Percentiles rank a stretch among this genome's conserved stretches.
Evolutionary conservation across 2,888 invertebrate species (phyloP).

Genomic region (Andrena praecox): DNA sequence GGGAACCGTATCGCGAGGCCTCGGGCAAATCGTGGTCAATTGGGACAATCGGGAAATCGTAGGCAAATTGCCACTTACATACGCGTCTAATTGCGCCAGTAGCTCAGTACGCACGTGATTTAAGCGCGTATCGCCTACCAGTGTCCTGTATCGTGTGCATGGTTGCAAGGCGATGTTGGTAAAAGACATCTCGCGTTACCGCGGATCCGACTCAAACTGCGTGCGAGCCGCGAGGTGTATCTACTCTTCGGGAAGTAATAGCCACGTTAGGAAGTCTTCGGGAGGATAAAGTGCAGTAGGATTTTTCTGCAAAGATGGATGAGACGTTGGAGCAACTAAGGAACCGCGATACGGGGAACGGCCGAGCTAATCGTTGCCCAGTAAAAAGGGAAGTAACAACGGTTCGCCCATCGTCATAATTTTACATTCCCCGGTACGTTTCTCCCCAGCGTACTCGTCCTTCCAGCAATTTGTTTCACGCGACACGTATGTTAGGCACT

Average conservation of each 20-base stretch:
- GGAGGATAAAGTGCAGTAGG: neutral
- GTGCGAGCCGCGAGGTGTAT: neutral
- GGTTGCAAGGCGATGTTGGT: neutral
- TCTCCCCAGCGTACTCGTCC: slow-evolving; percentile 14
- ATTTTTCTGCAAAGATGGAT: neutral
- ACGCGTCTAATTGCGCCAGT: slow-evolving; percentile 41
- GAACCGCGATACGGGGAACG: slow-evolving; percentile 13
- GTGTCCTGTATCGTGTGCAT: neutral
- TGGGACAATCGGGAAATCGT: slow-evolving; percentile 45
- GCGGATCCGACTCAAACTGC: neutral
- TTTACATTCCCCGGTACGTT: slow-evolving; percentile 28
- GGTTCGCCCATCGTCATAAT: slow-evolving; percentile 36
- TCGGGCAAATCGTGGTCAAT: slow-evolving; percentile 40
- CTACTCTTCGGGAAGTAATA: neutral
- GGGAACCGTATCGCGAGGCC: slow-evolving; percentile 34
- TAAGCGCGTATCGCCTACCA: slow-evolving; percentile 17
- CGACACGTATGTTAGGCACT: slow-evolving; percentile 34
- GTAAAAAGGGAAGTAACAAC: slow-evolving; percentile 19
- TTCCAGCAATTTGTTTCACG: slow-evolving; percentile 41
- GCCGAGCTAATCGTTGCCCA: slow-evolving; percentile 18
- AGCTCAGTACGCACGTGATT: slow-evolving; percentile 29
- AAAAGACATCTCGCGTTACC: neutral
- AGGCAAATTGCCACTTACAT: slow-evolving; percentile 44
- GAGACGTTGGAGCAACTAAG: slow-evolving; percentile 1
- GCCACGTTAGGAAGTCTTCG: neutral